Base-by-base conservation (phyloP, 1,140 invertebrate genomes). In the Heliothis subflexa region DNA sequence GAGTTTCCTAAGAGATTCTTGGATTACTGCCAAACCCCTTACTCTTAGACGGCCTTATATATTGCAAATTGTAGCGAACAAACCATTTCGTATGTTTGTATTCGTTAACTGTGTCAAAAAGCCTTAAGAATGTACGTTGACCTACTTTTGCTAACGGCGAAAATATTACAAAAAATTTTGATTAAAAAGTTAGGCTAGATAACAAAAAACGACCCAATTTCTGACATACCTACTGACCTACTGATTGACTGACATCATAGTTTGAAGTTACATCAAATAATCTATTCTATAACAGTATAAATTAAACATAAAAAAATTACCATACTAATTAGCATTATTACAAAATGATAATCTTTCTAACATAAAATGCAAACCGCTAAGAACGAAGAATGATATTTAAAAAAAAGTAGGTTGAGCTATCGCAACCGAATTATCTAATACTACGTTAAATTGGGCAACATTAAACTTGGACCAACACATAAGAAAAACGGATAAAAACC, bases 341-440 rank as follows among this genome's bases (percentile, higher is more conserved):
- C 73, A 62, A 75, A 64, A 75, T 75, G 12, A 33, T n/a, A 25
- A 47, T 28, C n/a, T n/a, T n/a, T 21, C 55, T 21, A 33, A 61
- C 45, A 50, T 75, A 57, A 62, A 62, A 62, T 52, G 50, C 57
- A 28, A 74, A 25, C 2, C 13, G 12, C 11, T 5, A 49, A 25
- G 21, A 70, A 1, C 21, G 12, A 70, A 75, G 45, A 75, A 47
- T 75, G 59, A 75, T 75, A 75, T 75, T 75, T 72, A 72, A 72
- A 62, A 66, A 61, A 75, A 75, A 75, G 73, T 75, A 75, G 73
- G 73, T 40, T 75, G 62, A 52, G 47, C 21, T 74, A 74, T 61
- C 71, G 73, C 59, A 75, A 75, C 33, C 47, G 55, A 59, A 75
- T 75, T 75, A 75, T 75, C 73, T 75, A 75, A 75, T 59, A 33